Evolutionary conservation across 2,888 invertebrate species (phyloP), one percentile per base, ranked within the genome.

Genomic region (Lochmaea capreae): DNA sequence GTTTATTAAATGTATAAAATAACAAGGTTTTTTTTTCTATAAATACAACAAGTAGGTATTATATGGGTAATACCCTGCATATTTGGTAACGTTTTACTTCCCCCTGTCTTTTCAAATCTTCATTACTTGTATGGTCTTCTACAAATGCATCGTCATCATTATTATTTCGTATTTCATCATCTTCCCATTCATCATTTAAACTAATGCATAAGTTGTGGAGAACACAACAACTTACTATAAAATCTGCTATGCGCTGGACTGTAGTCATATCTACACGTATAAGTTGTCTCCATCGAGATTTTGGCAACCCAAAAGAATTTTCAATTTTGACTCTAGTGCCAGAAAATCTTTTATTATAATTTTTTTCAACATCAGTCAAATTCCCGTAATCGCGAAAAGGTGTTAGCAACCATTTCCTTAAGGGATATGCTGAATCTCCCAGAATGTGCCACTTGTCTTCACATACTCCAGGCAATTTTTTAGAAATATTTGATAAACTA

Each of bases 281-380:
- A 43, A 43, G 61, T 72, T 80, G 79, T 16, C 79, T 66, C 58
- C 81, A 83, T 18, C 81, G 73, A 42, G 65, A 59, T 77, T 83
- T 83, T 16, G 83, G 68, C n/a, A 83, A 54, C 22, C 81, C 83
- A 75, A 85, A 85, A 10, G 82, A 66, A 74, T 85, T 84, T 80
- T 84, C 84, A 18, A 85, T 84, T 67, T 77, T 72, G 1, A 84
- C 81, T 59, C 83, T 65, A 6, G 81, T 80, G 65, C 75, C 73
- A 65, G 72, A 77, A 65, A 83, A 79, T 39, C 75, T 82, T 63
- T 76, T 72, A 71, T 85, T 85, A 67, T 71, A 85, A 26, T 67
- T 66, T 68, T 62, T 80, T 76, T 85, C 74, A 3, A 68, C 67
- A 26, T 75, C 65, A 3, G 79, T 81, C 26, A 85, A 75, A 57